Evolutionary conservation across 2,797 vertebrate genomes (phyloP).

Genomic region (Sebastes aleutianus): DNA sequence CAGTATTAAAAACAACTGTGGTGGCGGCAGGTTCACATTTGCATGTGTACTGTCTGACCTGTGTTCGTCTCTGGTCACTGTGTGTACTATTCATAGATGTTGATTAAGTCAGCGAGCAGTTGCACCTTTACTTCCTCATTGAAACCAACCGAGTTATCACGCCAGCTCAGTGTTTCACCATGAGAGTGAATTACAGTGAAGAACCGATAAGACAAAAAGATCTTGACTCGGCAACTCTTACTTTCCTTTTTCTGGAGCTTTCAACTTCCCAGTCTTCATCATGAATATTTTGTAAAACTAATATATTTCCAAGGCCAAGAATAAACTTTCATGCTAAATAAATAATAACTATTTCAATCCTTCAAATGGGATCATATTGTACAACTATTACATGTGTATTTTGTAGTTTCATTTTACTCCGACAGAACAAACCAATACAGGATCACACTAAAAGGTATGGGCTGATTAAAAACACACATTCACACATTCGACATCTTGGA

Average conservation of each 20-base stretch:
- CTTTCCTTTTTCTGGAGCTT: not conserved
- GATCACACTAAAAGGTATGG: not conserved
- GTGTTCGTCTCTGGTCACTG: not conserved
- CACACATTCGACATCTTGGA: not conserved
- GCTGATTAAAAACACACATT: not conserved
- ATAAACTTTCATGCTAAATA: not conserved
- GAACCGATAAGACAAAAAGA: not conserved
- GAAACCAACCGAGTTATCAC: not conserved
- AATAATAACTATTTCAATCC: not conserved
- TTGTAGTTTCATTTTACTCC: not conserved
- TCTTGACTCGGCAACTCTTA: not conserved
- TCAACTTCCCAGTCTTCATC: not conserved
- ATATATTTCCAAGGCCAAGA: not conserved
- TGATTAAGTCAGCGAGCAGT: not conserved
- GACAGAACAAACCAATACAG: not conserved
- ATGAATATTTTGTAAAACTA: not conserved
- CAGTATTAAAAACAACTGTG: not conserved
- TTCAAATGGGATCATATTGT: not conserved
- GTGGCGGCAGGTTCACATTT: conserved; percentile 13
- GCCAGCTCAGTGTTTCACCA: not conserved
- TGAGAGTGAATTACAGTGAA: not conserved
- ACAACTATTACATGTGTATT: not conserved
- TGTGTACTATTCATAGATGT: conserved; percentile 15
- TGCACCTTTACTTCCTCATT: conserved; percentile 29
- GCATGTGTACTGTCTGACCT: conserved; percentile 11